Base-by-base conservation (phyloP, 2,888 invertebrate genomes). In the Flexamia atlantica region DNA sequence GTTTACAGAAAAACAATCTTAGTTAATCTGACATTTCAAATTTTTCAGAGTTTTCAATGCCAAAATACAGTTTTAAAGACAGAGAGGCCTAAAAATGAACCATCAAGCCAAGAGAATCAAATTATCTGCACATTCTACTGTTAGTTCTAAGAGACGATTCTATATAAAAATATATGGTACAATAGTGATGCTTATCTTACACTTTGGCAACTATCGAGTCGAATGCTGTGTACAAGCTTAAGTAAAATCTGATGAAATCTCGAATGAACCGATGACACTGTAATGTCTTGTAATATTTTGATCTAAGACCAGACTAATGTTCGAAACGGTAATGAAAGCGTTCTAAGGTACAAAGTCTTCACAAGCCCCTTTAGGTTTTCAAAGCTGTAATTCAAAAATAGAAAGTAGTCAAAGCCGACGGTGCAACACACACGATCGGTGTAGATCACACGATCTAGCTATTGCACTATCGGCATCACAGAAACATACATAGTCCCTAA, bases 161-260 rank as follows among this genome's bases (percentile, higher is more conserved):
- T 70, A 70, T 70, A 70, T 70, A 70, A 70, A 70, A 70, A 70
- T 70, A 70, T 70, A 70, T 70, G 23, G 70, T 70, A 36, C 40
- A 70, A 40, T 70, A 70, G 40, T 36, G 70, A 36, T 70, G 40
- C 40, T 30, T 64, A 64, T 64, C 64, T 64, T 64, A 64, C 64
- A 64, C 30, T 28, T 64, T 64, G 64, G 64, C 64, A 30, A 64
- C 64, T 64, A 64, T 64, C 14, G 17, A 28, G 30, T 28, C 20
- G 64, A 30, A 28, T 64, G 64, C 64, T 64, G 64, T 64, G 64
- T 64, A 64, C 64, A 64, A 64, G 64, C 64, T 64, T 30, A 64
- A n/a, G n/a, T n/a, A n/a, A n/a, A n/a, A n/a, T n/a, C 30, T 64
- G 2, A 64, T 14, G 28, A 2, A 25, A 64, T 64, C 64, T 64